These are phyloP conservation scores for Strix uralensis DNA, from an alignment of 2,113 vertebrate species.

Conservation along the genomic window DNA sequence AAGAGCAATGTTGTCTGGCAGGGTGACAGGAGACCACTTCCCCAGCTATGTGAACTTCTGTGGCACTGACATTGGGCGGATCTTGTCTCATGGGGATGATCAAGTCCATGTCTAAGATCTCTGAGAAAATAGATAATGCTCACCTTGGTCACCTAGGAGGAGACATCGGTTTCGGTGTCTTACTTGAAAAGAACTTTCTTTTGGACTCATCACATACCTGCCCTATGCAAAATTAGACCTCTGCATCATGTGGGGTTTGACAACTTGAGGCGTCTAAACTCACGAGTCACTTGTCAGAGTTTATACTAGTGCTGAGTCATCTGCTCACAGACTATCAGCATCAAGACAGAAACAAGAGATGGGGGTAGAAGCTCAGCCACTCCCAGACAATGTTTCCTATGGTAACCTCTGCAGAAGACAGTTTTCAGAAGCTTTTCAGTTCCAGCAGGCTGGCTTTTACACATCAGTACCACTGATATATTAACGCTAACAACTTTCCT, in stretches of 20 bases:
- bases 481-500: background rate
- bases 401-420: background rate
- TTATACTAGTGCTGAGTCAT: background rate
- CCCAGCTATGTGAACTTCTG: background rate
- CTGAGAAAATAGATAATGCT: accelerated
- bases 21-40: background rate
- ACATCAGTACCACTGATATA: background rate
- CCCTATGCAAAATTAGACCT: background rate
- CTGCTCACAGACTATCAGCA: background rate
- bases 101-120: background rate
- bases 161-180: accelerated
- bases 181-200: background rate
- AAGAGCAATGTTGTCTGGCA: background rate
- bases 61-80: background rate
- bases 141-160: background rate
- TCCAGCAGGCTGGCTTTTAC: background rate
- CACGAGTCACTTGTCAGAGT: background rate
- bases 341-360: background rate
- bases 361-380: background rate
- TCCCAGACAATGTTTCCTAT: background rate
- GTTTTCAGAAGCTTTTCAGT: background rate
- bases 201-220: background rate
- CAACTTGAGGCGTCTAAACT: background rate
- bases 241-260: background rate
- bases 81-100: background rate